A percentile compares a stretch with the other conserved stretches of the same genome.
phyloP scores from a whole-genome alignment of 2,113 vertebrate genomes.

The Trochalopteron elliotii region DNA sequence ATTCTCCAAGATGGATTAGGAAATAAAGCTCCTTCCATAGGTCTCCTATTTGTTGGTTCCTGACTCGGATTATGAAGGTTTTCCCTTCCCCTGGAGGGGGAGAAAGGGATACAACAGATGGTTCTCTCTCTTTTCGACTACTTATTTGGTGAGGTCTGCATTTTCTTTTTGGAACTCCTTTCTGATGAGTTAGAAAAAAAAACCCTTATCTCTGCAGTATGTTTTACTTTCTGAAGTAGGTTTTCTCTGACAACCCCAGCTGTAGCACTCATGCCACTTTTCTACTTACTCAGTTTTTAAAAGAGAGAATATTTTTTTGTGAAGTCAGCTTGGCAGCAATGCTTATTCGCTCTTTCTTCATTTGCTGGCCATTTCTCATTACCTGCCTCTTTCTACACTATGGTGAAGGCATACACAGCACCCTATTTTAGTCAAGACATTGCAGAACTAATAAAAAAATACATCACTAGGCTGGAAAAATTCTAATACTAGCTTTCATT shows the following conservation, averaged over 20 bases:
- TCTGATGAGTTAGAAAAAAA: constrained; percentile 31
- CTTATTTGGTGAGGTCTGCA: constrained; percentile 39
- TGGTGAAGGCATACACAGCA: neutral
- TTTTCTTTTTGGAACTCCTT: constrained; percentile 44
- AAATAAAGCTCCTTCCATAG: neutral
- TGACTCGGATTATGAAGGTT: neutral
- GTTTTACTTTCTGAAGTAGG: constrained; percentile 45
- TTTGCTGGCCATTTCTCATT: neutral
- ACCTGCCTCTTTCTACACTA: neutral
- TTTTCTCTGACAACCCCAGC: constrained; percentile 52
- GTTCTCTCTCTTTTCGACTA: neutral
- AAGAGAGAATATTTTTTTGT: neutral
- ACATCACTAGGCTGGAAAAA: neutral
- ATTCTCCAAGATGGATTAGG: neutral
- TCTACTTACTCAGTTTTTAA: constrained; percentile 15
- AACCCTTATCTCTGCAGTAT: constrained; percentile 41
- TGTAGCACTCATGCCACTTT: neutral
- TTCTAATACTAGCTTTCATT: neutral
- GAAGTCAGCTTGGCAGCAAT: neutral
- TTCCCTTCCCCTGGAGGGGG: neutral
- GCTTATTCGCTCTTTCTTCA: neutral
- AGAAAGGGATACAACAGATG: constrained; percentile 25
- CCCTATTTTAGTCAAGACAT: neutral
- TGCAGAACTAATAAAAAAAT: neutral
- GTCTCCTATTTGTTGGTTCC: neutral